Evolutionary conservation across 2,797 vertebrate genomes (phyloP).

Genomic region (Micropoecilia bifurca): DNA sequence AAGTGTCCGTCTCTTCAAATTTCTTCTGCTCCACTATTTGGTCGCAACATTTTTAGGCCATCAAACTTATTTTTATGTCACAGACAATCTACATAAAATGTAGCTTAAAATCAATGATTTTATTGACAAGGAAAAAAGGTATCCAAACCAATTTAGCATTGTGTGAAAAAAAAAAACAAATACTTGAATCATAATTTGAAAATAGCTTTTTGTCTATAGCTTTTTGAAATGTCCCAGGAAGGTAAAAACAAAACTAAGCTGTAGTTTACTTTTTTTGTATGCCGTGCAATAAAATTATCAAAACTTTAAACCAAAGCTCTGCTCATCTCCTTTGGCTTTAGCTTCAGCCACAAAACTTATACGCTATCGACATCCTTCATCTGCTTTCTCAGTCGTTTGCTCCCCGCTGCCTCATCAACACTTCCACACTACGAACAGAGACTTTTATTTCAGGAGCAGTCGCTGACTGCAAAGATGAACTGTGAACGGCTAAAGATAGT

Average conservation of each 20-base stretch:
- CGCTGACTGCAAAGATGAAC: constrained; percentile 72
- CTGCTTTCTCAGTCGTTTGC: constrained; percentile 18
- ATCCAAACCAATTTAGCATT: not conserved
- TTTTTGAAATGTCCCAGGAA: not conserved
- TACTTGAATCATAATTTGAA: not conserved
- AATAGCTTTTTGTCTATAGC: not conserved
- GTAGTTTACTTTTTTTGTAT: not conserved
- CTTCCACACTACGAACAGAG: constrained; percentile 48
- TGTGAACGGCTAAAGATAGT: constrained; percentile 78
- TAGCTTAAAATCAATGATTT: not conserved
- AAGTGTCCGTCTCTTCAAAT: not conserved
- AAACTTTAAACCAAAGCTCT: not conserved
- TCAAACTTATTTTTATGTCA: not conserved
- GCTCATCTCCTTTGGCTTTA: constrained; percentile 17
- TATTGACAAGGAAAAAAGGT: not conserved
- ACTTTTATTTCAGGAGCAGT: constrained; percentile 69
- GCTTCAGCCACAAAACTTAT: constrained; percentile 36
- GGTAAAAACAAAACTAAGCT: not conserved
- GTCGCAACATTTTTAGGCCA: not conserved
- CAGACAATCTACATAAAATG: not conserved
- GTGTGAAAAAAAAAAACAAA: no score
- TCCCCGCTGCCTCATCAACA: constrained; percentile 62
- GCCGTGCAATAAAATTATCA: not conserved
- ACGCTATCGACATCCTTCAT: constrained; percentile 38
- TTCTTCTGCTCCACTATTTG: not conserved